Conservation (phyloP, 1,140 invertebrate species). For the Zophobas atratus region DNA sequence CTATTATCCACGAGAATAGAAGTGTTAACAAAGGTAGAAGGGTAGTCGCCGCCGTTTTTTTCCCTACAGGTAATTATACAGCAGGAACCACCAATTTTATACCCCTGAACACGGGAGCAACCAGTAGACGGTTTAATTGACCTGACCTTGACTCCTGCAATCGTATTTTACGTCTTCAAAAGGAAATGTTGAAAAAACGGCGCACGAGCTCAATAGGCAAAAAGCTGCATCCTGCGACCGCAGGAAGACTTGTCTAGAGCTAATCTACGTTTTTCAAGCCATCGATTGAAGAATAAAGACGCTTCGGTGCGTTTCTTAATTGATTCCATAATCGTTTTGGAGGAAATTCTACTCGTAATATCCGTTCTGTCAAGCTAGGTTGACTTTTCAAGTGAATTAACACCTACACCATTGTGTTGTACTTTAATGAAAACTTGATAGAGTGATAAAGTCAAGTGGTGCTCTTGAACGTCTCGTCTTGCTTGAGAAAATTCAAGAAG, state of each 20-base stretch:
- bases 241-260: background rate
- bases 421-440: background rate
- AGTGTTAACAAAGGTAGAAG: too few relatives aligned
- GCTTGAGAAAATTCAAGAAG: background rate
- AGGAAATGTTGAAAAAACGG: conserved; percentile 10
- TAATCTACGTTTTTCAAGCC: too few relatives aligned
- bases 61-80: too few relatives aligned
- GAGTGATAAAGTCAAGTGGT: background rate
- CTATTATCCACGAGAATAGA: too few relatives aligned
- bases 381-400: background rate
- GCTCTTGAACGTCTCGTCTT: background rate
- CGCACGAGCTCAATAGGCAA: background rate
- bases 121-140: too few relatives aligned
- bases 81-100: too few relatives aligned
- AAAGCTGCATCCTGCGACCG: conserved; percentile 13
- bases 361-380: background rate
- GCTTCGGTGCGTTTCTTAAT: background rate
- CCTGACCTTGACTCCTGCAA: too few relatives aligned
- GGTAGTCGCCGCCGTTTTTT: too few relatives aligned
- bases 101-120: too few relatives aligned
- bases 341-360: background rate
- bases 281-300: too few relatives aligned
- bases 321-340: background rate
- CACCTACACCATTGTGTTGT: background rate
- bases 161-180: too few relatives aligned